phyloP scores from a whole-genome alignment of 2,888 invertebrate species.

The Cosmopolites sordidus region DNA sequence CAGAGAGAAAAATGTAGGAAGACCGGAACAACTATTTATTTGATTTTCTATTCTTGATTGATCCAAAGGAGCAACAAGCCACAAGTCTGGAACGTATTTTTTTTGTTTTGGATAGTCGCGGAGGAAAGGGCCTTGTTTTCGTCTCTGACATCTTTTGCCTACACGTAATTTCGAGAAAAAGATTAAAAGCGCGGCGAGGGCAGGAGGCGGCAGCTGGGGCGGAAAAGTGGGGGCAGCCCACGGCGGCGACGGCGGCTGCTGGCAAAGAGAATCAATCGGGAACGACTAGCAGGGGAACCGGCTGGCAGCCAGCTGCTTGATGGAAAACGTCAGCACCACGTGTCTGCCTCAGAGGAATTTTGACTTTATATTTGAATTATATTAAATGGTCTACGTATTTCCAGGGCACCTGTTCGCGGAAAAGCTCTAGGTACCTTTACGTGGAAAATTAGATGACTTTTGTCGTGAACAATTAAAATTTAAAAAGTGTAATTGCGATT shows the following conservation, averaged over 20 bases:
- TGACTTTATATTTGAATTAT: conserved; percentile 29
- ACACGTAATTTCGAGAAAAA: conserved; percentile 14
- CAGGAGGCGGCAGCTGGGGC: neutral
- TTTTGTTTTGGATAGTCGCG: too few species aligned
- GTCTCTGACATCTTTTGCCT: conserved; percentile 10
- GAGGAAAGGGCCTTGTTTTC: too few species aligned
- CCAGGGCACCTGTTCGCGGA: conserved; percentile 26
- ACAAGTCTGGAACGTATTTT: too few species aligned
- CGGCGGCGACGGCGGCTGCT: neutral
- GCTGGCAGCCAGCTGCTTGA: conserved; percentile 15
- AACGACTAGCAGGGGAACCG: conserved; percentile 9
- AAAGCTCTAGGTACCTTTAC: too few species aligned
- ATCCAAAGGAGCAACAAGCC: too few species aligned
- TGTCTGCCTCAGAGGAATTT: conserved; percentile 27
- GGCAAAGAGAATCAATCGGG: conserved; percentile 19
- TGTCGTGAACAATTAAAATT: too few species aligned
- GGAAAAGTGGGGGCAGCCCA: neutral
- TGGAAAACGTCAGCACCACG: conserved; percentile 28
- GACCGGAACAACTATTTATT: too few species aligned
- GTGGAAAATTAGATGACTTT: too few species aligned
- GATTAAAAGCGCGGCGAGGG: conserved; percentile 9
- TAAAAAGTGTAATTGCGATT: too few species aligned
- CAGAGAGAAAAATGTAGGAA: too few species aligned
- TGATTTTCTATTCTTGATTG: too few species aligned
- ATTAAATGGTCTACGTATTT: conserved; percentile 26